Percentiles rank a stretch among this genome's conserved stretches.
Evolutionary conservation across 2,113 vertebrate species (phyloP).

Genomic region (Caracal caracal): DNA sequence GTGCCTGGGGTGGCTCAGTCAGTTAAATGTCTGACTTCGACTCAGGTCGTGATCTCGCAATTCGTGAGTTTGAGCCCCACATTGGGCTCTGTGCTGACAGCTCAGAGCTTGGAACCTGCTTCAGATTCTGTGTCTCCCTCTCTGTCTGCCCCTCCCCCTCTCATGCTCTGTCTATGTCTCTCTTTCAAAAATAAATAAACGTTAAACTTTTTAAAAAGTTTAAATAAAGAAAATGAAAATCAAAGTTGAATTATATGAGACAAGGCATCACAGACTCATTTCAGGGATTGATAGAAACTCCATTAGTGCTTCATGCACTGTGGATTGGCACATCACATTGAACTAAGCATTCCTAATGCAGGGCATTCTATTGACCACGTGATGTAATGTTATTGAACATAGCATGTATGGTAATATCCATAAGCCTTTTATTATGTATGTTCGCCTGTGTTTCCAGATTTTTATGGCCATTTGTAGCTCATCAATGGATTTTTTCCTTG

Average conservation of each 20-base stretch:
- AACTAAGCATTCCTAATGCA: background rate
- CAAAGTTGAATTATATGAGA: background rate
- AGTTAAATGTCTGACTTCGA: no score
- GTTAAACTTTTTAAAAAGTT: no score
- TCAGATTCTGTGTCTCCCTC: no score
- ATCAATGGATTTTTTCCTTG: background rate
- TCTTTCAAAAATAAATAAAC: no score
- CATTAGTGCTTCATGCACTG: no score
- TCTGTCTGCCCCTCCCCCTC: no score
- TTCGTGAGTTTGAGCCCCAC: no score
- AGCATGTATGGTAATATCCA: background rate
- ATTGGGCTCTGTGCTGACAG: no score
- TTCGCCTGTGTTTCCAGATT: background rate
- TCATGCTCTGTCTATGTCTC: no score
- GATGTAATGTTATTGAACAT: background rate
- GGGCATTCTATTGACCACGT: background rate
- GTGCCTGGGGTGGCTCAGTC: no score
- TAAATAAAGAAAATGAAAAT: background rate
- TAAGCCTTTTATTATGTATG: background rate
- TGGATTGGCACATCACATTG: background rate
- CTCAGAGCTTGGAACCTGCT: no score
- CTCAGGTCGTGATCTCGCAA: no score
- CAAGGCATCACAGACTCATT: background rate
- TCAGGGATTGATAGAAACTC: background rate
- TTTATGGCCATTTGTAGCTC: background rate